Base-by-base conservation (phyloP, 92 coral and sea anemone genomes). In the Actinernus sp. region DNA sequence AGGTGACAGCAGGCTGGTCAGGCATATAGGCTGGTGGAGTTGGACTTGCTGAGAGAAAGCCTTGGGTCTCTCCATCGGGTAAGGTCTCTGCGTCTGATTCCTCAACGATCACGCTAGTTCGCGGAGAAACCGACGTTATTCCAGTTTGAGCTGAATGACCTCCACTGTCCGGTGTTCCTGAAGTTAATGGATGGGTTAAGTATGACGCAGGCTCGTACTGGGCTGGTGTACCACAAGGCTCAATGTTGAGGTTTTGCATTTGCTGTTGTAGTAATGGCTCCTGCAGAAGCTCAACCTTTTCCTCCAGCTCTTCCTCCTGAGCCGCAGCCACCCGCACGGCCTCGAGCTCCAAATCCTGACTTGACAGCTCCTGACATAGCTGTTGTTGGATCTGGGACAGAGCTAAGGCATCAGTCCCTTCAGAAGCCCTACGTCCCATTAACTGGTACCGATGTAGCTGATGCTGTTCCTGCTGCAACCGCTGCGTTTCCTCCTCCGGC, bases 171-270 rank as follows among this genome's bases (percentile, higher is more conserved):
- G 62, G 20, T 31, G 83, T 51, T 1, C 67, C 58, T 13, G 84
- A 38, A 16, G 83, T 52, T 11, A 65, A 52, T 14, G 83, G 21
- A 14, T 79, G 24, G 29, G 71, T 79, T 23, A 71, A 73, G 36
- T 80, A 73, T 12, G 79, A 51, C 8, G 68, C 45, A 19, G 75
- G 36, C 31, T 86, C 85, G 66, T 56, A 71, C 23, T 80, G 83
- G 3, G 83, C 57, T n/a, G 81, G 75, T 40, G 95, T 26, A 60
- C 76, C 43, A 39, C 93, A 74, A 58, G 91, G 88, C 62, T 95
- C 99, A 20, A 95, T 85, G 54, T 95, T 88, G 33, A 95, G 61
- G 26, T 88, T 71, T 70, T 95, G 97, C 97, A 95, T 90, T 63
- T 95, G 83, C 55, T 83, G 82, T 55, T 95, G 94, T 27, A 95